Evolutionary conservation across 2,888 invertebrate species (phyloP).

Genomic region (Alsophila aescularia): DNA sequence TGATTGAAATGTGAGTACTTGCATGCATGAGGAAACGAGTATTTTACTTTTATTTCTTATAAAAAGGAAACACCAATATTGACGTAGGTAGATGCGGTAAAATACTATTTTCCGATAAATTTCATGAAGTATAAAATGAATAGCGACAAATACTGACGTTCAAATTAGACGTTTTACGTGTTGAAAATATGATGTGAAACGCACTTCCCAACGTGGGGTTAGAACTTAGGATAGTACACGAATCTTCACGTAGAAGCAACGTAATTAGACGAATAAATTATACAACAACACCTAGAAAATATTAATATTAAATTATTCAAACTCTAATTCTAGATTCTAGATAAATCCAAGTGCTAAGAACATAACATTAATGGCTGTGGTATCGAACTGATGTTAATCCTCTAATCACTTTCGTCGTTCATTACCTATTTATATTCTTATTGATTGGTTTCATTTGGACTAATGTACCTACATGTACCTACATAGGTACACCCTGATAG

Average conservation of each 20-base stretch:
- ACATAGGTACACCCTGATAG: conserved; percentile 52
- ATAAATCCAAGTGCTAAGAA: conserved; percentile 77
- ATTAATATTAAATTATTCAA: conserved; percentile 58
- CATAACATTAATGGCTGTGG: conserved; percentile 81
- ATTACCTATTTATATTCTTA: conserved; percentile 55
- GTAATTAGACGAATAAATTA: conserved; percentile 34
- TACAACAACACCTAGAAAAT: conserved; percentile 42
- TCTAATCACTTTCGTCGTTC: conserved; percentile 65
- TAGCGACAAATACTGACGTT: conserved; percentile 41
- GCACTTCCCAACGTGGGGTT: conserved; percentile 7
- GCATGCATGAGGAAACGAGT: neutral
- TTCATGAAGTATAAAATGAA: conserved; percentile 2
- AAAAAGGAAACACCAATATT: conserved; percentile 11
- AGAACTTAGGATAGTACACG: conserved; percentile 35
- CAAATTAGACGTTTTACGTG: conserved; percentile 56
- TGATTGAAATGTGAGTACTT: neutral
- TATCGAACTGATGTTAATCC: conserved; percentile 78
- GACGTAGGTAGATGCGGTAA: neutral
- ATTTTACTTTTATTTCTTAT: neutral
- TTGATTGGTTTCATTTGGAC: conserved; percentile 52
- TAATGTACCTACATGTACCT: conserved; percentile 2
- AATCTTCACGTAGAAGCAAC: conserved; percentile 33
- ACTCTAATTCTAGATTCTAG: conserved; percentile 62
- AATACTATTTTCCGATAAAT: conserved; percentile 2
- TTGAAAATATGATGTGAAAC: conserved; percentile 2